These are phyloP conservation scores for Austrolebias charrua DNA, from an alignment of 2,797 vertebrate genomes.

Conservation along the genomic window DNA sequence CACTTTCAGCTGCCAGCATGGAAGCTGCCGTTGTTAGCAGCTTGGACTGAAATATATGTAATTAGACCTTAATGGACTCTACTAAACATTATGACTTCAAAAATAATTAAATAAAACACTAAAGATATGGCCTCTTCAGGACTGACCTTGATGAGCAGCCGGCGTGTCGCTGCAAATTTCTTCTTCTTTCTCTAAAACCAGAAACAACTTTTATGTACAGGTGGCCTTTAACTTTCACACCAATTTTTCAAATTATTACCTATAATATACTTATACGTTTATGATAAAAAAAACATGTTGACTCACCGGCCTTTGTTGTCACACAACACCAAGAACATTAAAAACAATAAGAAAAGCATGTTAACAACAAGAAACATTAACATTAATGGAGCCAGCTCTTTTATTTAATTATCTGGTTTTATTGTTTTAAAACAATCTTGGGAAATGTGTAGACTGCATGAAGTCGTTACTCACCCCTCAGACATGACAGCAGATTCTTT, in stretches of 20 bases:
- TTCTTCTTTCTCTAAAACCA: slow-evolving; percentile 71
- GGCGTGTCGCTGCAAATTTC: slow-evolving; percentile 76
- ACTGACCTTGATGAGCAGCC: slow-evolving; percentile 75
- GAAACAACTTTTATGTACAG: slow-evolving; percentile 7
- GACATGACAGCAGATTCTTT: slow-evolving; percentile 74
- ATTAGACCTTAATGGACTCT: neutral
- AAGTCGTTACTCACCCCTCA: slow-evolving; percentile 73
- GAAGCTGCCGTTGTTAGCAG: slow-evolving; percentile 74
- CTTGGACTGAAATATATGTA: slow-evolving; percentile 67
- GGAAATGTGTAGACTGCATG: neutral
- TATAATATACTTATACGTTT: too few relatives aligned
- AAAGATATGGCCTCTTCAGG: neutral
- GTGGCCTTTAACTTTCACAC: neutral
- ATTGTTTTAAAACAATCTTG: neutral
- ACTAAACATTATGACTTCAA: neutral
- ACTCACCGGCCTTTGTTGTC: slow-evolving; percentile 75
- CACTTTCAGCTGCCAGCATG: slow-evolving; percentile 69
- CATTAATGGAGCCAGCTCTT: neutral
- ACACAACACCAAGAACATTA: slow-evolving; percentile 12
- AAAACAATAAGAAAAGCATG: neutral
- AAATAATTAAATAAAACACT: too few relatives aligned
- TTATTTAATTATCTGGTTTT: neutral
- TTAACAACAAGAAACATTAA: neutral
- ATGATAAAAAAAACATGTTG: too few relatives aligned
- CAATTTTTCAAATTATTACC: too few relatives aligned